Evolutionary conservation across 2,797 vertebrate genomes (phyloP).

Genomic region (Falco concolor): DNA sequence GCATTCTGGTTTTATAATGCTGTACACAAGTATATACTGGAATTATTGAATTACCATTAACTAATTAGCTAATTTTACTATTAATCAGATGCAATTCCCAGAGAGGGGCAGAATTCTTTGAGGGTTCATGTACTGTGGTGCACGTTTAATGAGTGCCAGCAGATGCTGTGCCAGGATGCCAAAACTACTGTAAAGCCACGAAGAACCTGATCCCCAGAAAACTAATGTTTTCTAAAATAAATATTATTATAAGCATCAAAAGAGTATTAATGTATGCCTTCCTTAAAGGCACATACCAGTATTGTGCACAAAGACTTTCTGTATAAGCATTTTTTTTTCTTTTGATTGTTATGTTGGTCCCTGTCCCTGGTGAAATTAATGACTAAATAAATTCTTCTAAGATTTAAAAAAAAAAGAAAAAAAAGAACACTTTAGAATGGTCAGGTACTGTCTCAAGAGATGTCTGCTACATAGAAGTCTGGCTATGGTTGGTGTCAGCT

Average conservation of each 20-base stretch:
- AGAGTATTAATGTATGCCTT: neutral
- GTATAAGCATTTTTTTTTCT: neutral
- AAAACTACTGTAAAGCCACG: neutral
- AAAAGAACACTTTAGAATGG: neutral
- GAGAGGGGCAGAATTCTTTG: neutral
- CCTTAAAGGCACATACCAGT: neutral
- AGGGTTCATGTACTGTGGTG: neutral
- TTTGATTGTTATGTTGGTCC: neutral
- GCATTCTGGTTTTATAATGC: neutral
- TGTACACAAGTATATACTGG: neutral
- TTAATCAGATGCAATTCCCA: neutral
- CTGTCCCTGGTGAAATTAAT: neutral
- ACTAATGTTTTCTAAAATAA: neutral
- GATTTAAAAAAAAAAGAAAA: neutral
- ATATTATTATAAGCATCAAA: neutral
- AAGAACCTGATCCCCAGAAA: neutral
- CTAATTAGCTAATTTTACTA: too few species aligned
- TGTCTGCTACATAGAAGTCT: neutral
- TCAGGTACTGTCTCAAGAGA: neutral
- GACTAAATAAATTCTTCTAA: neutral
- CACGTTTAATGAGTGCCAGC: neutral
- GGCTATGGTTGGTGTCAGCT: neutral
- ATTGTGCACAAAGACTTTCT: neutral
- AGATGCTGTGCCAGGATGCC: neutral
- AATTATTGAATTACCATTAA: neutral